Base-by-base conservation (phyloP, 2,113 vertebrate species). In the Antigone vipio region DNA sequence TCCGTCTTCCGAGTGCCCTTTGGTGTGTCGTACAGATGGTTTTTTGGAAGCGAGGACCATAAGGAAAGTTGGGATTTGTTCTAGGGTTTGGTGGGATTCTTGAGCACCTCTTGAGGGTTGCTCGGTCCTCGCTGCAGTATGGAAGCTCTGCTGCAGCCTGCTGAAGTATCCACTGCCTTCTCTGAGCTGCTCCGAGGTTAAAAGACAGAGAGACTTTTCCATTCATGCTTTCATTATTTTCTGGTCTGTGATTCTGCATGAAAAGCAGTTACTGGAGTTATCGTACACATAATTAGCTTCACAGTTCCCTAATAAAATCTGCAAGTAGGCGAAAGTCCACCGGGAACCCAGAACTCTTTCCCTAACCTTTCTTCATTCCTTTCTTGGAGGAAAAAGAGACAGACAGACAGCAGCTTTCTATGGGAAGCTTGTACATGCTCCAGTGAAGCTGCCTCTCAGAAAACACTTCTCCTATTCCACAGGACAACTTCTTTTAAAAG, bases 11-110 rank as follows among this genome's bases (percentile, higher is more conserved):
- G 1, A 44, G 6, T 44, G 67, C 27, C 10, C 58, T 52, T n/a
- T 8, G 40, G 20, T 13, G 62, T 38, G 8, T 29, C 1, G 0
- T 22, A 0, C 0, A 0, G 24, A 1, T 20, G 17, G 17, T 4
- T 67, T 47, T 40, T 47, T 3, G 2, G 30, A 59, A 67, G 44
- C 2, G 4, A 62, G 34, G 74, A 34, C 18, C 8, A 0, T 30
- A 29, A 68, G 53, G 21, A 44, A 2, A 3, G 8, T 1, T 35
- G 24, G n/a, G 34, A 8, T 88, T 62, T 73, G 32, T 38, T 69
- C 29, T 67, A n/a, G 22, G 38, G n/a, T 24, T 60, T 20, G 58
- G 6, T 66, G 52, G 13, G 20, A 11, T 2, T 50, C 47, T 50
- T n/a, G 32, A 47, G 50, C 24, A 16, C 3, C 42, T 63, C 23